phyloP scores from a whole-genome alignment of 1,140 invertebrate species.

The Phthorimaea operculella region DNA sequence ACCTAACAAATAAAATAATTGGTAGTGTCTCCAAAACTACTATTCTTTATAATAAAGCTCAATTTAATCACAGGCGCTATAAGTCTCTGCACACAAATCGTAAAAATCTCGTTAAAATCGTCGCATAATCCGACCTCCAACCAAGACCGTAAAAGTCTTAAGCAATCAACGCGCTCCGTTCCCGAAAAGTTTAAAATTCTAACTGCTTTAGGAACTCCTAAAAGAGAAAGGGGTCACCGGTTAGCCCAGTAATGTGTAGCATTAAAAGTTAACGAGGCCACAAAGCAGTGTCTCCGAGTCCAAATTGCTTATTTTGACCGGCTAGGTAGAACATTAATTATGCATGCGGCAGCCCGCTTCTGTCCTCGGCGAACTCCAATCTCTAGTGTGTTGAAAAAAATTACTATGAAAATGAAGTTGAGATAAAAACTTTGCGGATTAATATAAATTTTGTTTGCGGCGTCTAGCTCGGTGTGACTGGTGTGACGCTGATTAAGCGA shows the following conservation, averaged over 20 bases:
- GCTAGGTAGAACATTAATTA: conserved; percentile 39
- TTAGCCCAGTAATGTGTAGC: conserved; percentile 27
- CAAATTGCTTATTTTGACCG: conserved; percentile 56
- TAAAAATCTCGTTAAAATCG: no score
- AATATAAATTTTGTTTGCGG: neutral
- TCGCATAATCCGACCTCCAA: neutral
- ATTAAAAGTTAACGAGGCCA: conserved; percentile 47
- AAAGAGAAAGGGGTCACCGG: conserved; percentile 18
- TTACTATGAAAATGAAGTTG: conserved; percentile 16
- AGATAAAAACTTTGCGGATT: conserved; percentile 3
- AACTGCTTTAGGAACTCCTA: conserved; percentile 2
- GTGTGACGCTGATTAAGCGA: conserved; percentile 14
- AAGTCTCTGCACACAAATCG: no score
- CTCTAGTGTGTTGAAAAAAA: conserved; percentile 18
- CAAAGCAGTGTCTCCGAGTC: conserved; percentile 45
- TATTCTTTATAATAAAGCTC: no score
- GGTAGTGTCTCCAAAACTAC: no score
- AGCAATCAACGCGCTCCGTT: neutral
- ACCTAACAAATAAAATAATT: no score
- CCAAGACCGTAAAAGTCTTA: neutral
- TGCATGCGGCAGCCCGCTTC: conserved; percentile 34
- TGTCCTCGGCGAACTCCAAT: conserved; percentile 9
- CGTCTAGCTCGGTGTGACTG: conserved; percentile 5
- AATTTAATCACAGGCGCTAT: no score
- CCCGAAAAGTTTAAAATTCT: conserved; percentile 3